Evolutionary conservation across 2,113 vertebrate genomes (phyloP).

Genomic region (Phalacrocorax pelagicus): DNA sequence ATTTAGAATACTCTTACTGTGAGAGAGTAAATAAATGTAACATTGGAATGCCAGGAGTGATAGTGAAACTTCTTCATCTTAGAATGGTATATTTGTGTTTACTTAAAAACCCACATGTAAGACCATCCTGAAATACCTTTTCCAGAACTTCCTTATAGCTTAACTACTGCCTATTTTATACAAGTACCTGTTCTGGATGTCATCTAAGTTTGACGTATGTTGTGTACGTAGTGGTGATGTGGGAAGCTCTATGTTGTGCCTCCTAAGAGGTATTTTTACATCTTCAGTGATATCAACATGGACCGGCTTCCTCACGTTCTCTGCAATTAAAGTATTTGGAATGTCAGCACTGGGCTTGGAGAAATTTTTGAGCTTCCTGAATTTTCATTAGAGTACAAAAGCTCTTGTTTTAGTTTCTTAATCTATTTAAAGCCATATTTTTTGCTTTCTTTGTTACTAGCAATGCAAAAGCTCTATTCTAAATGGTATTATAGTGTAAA

Average conservation of each 20-base stretch:
- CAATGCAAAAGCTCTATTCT: neutral
- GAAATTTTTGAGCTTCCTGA: neutral
- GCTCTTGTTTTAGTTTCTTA: neutral
- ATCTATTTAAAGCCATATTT: neutral
- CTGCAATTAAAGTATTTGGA: slow-evolving; percentile 60
- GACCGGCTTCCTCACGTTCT: slow-evolving; percentile 62
- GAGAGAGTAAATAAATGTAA: neutral
- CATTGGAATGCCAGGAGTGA: neutral
- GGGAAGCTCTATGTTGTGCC: slow-evolving; percentile 79
- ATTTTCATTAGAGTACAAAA: neutral
- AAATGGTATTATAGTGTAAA: neutral
- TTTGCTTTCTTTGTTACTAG: neutral
- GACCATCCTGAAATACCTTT: neutral
- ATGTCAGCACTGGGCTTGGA: neutral
- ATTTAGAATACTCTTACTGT: neutral
- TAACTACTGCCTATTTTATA: neutral
- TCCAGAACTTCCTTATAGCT: neutral
- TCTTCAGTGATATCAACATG: slow-evolving; percentile 70
- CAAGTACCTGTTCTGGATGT: slow-evolving; percentile 77
- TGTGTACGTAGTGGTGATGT: slow-evolving; percentile 77
- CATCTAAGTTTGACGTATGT: slow-evolving; percentile 74
- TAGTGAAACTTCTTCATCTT: neutral
- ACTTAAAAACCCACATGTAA: neutral
- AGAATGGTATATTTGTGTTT: neutral
- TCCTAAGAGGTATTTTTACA: slow-evolving; percentile 47